Conservation (phyloP, 2,797 vertebrate genomes). For the Gobio occitaniae region DNA sequence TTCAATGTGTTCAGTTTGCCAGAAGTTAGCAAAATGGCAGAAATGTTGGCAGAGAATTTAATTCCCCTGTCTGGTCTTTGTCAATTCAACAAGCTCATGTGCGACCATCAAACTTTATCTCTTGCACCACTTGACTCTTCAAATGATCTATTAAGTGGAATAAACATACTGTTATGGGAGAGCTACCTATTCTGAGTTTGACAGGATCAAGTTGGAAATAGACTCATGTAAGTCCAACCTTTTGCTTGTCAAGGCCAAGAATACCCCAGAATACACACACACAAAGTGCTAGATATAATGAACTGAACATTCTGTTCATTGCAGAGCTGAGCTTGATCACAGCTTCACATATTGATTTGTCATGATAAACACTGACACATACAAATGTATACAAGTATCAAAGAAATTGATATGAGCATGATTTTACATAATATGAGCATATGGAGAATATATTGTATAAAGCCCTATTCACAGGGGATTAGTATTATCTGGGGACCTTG, state of each 20-base stretch:
- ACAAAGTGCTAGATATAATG: constrained; percentile 10
- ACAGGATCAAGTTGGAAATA: constrained; percentile 22
- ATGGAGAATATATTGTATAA: not conserved
- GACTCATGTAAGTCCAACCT: not conserved
- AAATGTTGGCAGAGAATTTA: not conserved
- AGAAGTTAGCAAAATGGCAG: not conserved
- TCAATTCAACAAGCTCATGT: not conserved
- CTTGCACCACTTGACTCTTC: not conserved
- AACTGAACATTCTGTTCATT: not conserved
- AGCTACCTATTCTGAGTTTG: not conserved
- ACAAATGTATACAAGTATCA: not conserved
- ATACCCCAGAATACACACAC: constrained; percentile 3
- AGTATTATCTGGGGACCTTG: too few species aligned
- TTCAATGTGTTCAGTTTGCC: not conserved
- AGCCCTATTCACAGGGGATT: too few species aligned
- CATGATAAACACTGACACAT: not conserved
- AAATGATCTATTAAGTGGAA: not conserved
- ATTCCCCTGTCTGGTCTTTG: not conserved
- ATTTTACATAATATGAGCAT: not conserved
- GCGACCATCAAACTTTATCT: not conserved
- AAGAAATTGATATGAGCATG: not conserved
- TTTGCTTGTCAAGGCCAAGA: not conserved
- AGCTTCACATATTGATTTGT: not conserved
- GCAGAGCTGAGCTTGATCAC: not conserved
- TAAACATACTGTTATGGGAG: not conserved